These are phyloP conservation scores for Conchocele bisecta DNA, from an alignment of 2,888 invertebrate genomes.

Conservation along the genomic window DNA sequence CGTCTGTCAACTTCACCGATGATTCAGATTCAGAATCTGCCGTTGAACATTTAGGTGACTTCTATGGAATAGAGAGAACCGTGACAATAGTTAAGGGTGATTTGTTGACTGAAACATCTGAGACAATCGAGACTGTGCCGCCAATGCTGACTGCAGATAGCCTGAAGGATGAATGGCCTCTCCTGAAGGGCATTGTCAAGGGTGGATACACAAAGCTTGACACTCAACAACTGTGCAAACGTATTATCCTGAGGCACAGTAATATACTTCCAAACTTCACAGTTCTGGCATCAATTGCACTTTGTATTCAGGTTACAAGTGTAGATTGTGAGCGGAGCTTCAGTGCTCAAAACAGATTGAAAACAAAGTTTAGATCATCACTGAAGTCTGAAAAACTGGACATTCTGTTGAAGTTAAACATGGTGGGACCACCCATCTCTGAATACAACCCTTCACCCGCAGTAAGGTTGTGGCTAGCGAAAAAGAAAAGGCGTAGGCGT, in stretches of 20 bases:
- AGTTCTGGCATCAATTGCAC: constrained; percentile 21
- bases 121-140: not conserved
- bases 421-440: too few species aligned
- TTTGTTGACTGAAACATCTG: not conserved
- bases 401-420: too few species aligned
- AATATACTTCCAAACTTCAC: constrained; percentile 8
- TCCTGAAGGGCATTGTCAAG: constrained; percentile 11
- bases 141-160: not conserved
- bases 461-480: too few species aligned
- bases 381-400: too few species aligned
- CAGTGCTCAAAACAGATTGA: constrained; percentile 32
- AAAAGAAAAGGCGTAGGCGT: too few species aligned
- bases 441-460: too few species aligned
- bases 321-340: constrained; percentile 34
- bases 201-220: constrained; percentile 5
- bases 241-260: not conserved
- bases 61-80: constrained; percentile 25
- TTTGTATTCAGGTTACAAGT: constrained; percentile 32
- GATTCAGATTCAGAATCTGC: constrained; percentile 1
- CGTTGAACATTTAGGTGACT: not conserved
- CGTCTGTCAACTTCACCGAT: not conserved
- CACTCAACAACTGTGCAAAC: not conserved
- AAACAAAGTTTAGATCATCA: constrained; percentile 8
- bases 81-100: constrained; percentile 12
- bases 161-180: constrained; percentile 1